Evolutionary conservation across 92 coral and sea anemone species (phyloP), one percentile per base, ranked within the genome.

Genomic region (Epizoanthus illoricatus): DNA sequence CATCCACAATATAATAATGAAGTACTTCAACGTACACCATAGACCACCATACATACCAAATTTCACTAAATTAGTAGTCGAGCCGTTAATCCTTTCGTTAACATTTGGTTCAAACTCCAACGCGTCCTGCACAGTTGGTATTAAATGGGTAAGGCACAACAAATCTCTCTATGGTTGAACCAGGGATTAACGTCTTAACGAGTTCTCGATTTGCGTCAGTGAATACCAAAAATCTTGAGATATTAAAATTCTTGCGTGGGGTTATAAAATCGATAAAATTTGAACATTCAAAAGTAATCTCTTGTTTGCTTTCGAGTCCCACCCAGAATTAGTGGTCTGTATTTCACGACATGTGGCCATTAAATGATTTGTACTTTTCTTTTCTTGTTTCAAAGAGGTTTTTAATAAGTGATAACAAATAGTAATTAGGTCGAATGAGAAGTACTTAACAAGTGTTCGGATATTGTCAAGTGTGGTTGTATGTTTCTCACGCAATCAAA

Each of bases 141-240:
- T 28, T 28, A 28, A 28, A 28, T 2, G 36, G 36, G 36, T 43
- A 68, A 68, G 52, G 1, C 42, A 68, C 33, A 68, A 39, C 42
- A 23, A 43, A 15, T 52, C n/a, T 36, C 62, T 24, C 40, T 49
- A 10, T 43, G 57, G 28, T 4, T 2, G 49, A 68, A 43, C 42
- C n/a, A 68, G 21, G 73, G 73, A 68, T 68, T 68, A 68, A 21
- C 17, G 24, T 72, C 76, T 72, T 19, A 72, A 40, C 39, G 36
- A 49, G 49, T 47, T 47, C 76, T 18, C 52, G 4, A 0, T 72
- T 18, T 17, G 60, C 52, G 60, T 21, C n/a, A n/a, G n/a, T 72
- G 76, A 72, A 24, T 72, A 19, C 41, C 19, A 45, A 54, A 69
- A 72, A 72, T 47, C 20, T 52, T 45, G 2, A 8, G 62, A 39